Percentiles rank a stretch among this genome's conserved stretches.
Evolutionary conservation across 2,888 invertebrate genomes (phyloP).

Genomic region (Lasioglossum marginatum): DNA sequence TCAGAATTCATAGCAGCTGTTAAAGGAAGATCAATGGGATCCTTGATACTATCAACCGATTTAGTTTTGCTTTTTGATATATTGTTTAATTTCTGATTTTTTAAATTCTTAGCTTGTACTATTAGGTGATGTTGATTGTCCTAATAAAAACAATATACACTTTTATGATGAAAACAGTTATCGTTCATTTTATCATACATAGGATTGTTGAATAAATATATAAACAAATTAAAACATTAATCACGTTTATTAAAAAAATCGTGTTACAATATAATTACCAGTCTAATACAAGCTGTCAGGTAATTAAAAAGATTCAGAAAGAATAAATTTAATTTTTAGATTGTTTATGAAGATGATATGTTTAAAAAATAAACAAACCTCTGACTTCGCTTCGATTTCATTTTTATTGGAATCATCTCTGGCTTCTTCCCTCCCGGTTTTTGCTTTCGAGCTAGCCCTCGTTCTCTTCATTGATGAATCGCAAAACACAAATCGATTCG

Average conservation of each 20-base stretch:
- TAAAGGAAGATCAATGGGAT: neutral
- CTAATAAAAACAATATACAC: constrained; percentile 21
- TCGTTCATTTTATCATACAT: neutral
- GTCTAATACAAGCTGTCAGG: neutral
- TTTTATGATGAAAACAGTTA: neutral
- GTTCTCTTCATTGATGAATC: constrained; percentile 57
- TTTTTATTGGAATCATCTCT: constrained; percentile 2
- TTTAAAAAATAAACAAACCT: constrained; percentile 25
- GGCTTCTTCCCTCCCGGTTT: neutral
- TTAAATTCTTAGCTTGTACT: constrained; percentile 26
- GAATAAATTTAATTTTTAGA: neutral
- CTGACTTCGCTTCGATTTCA: neutral
- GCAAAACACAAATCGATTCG: neutral
- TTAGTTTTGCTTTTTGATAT: neutral
- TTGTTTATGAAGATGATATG: neutral
- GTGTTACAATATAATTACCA: neutral
- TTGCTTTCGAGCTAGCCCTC: constrained; percentile 25
- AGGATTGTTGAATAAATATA: neutral
- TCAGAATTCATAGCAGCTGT: neutral
- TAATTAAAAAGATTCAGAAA: neutral
- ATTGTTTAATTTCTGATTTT: constrained; percentile 13
- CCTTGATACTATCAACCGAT: neutral
- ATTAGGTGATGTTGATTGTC: neutral
- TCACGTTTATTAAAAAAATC: neutral
- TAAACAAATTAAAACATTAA: neutral